phyloP scores from a whole-genome alignment of 2,797 vertebrate genomes.

The Neosilurus mollespiculum region DNA sequence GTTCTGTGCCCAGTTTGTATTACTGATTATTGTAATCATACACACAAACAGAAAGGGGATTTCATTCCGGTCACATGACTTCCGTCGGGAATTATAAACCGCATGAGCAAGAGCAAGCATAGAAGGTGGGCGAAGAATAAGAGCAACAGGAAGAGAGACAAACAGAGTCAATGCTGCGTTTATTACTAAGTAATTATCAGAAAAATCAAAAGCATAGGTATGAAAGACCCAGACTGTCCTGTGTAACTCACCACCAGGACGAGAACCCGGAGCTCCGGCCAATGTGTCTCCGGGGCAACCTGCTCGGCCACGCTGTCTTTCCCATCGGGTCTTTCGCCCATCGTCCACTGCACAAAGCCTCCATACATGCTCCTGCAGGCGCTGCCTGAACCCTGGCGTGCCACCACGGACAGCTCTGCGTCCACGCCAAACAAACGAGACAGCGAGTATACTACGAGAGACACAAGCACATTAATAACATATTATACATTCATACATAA shows the following conservation, averaged over 20 bases:
- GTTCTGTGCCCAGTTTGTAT: too few relatives aligned
- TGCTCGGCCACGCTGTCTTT: constrained; percentile 89
- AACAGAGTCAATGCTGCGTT: background rate
- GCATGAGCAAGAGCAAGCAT: too few relatives aligned
- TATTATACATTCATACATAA: too few relatives aligned
- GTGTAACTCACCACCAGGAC: constrained; percentile 86
- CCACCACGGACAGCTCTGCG: constrained; percentile 86
- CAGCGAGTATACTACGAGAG: constrained; percentile 78
- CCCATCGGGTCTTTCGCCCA: constrained; percentile 81
- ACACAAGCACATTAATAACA: too few relatives aligned
- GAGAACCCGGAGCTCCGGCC: constrained; percentile 88
- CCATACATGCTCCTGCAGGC: constrained; percentile 92
- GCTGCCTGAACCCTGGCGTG: constrained; percentile 89
- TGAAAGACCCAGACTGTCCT: background rate
- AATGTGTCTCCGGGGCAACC: constrained; percentile 86
- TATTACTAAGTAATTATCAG: background rate
- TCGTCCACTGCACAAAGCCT: constrained; percentile 92
- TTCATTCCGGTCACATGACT: background rate
- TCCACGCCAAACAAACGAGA: constrained; percentile 82
- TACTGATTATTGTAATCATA: too few relatives aligned
- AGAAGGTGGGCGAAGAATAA: background rate
- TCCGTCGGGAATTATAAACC: background rate
- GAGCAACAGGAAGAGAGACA: background rate
- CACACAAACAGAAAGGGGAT: background rate
- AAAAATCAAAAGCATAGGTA: background rate